Evolutionary conservation across 2,113 vertebrate genomes (phyloP), one percentile per base, ranked within the genome.

Genomic region (Ailurus styani): DNA sequence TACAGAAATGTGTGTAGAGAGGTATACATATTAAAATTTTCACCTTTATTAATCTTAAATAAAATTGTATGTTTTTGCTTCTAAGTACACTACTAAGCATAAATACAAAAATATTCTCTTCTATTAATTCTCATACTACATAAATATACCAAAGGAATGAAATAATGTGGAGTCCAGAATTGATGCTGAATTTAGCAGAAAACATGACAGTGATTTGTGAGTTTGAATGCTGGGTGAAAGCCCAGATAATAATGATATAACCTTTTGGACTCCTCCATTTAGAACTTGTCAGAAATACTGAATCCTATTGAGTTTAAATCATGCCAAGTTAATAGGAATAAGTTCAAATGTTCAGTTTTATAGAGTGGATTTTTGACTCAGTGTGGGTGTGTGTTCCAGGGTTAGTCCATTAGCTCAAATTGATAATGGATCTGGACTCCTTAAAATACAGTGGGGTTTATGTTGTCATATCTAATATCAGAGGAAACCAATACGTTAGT

Each of bases 241-340:
- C 97, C 92, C 93, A 93, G 97, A 94, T 96, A 91, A 96, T 93
- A 97, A 97, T 88, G 95, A 91, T 94, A 89, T 94, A 90, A 96
- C 96, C 87, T 97, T 98, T 92, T 93, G 77, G 75, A 90, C 52
- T 54, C 72, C 54, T 96, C 60, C 92, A 83, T 86, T 96, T 97
- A 98, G 85, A 94, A 66, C 94, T 96, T 95, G 95, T 97, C 96
- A 98, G 79, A 96, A 97, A 93, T 78, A 64, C 64, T 91, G 81
- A 96, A 89, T 97, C 93, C 87, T 96, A 6, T 64, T 91, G 68
- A 77, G 45, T 85, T 97, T 90, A 96, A 87, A 50, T 50, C 29
- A 3, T 96, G 94, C 72, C 95, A 97, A 60, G 42, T 96, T 85
- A 91, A 47, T 57, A 96, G 68, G 70, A 86, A 54, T 54, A 73